These are phyloP conservation scores for Microtus pennsylvanicus DNA, from an alignment of 2,113 vertebrate genomes.

Conservation along the genomic window DNA sequence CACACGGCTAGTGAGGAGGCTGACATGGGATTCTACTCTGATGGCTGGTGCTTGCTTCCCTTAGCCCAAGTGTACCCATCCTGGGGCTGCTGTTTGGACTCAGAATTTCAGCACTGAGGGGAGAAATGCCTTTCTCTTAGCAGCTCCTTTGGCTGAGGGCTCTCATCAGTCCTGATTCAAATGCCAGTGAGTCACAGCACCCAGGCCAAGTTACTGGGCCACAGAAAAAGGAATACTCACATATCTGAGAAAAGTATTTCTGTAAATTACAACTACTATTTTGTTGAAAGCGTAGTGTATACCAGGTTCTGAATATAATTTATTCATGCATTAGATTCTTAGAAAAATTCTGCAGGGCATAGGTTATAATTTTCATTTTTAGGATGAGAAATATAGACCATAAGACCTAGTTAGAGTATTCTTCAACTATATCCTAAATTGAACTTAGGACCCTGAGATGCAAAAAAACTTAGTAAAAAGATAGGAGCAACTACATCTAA, in stretches of 20 bases:
- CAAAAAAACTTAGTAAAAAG: background rate
- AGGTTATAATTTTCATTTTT: background rate
- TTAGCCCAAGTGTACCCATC: background rate
- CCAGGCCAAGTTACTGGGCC: background rate
- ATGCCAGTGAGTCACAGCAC: background rate
- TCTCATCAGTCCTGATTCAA: background rate
- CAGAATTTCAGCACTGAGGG: background rate
- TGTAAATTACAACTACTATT: background rate
- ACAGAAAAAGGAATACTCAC: background rate
- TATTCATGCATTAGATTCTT: background rate
- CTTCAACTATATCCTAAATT: background rate
- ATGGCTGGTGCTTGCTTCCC: background rate
- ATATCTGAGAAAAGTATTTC: background rate
- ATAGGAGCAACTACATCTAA: background rate
- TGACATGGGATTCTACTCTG: fast-evolving
- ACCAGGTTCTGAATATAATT: background rate
- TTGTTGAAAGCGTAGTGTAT: background rate
- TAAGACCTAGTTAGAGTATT: background rate
- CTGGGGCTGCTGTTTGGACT: background rate
- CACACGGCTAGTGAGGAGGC: background rate
- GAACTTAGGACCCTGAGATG: background rate
- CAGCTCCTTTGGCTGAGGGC: background rate
- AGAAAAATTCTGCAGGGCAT: background rate
- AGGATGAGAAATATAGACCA: background rate
- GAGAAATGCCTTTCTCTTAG: background rate